Base-by-base conservation (phyloP, 2,113 vertebrate genomes). In the Mesembrinibis cayennensis region DNA sequence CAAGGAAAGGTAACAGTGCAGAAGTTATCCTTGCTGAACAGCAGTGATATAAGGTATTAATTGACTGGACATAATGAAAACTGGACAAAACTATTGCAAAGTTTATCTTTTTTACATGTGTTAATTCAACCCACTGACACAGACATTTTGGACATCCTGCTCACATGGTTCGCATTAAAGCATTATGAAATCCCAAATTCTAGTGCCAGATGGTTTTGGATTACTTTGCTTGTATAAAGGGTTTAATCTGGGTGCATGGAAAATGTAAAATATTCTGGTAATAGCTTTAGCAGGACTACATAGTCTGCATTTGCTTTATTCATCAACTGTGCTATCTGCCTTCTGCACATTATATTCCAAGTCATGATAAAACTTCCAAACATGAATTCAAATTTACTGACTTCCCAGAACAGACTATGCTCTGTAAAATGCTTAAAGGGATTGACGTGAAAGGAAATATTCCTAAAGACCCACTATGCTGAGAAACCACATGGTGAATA, bases 131-230 rank as follows among this genome's bases (percentile, higher is more conserved):
- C n/a, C 90, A 63, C 67, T 78, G 79, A 58, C 90, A 96, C 53
- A 86, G 82, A 63, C 80, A 59, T 63, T 62, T 45, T 89, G 92
- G 80, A 86, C 71, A 86, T 83, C 45, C 47, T 81, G 92, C 89
- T 92, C 95, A 93, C 92, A 92, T 95, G 97, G 81, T 83, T 89
- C 87, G 77, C 80, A 94, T 97, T 95, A 94, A 90, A 87, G 73
- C 89, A 91, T 93, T 91, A 94, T 91, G 94, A 97, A 95, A 97
- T 84, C 94, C 86, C 59, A 65, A 87, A 91, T 84, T 95, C 82
- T 90, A 11, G 42, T 71, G 90, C 92, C 95, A 97, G 96, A 93
- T 92, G 86, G 86, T 89, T 96, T 97, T 92, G 90, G 86, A 83
- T 95, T 84, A 78, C 90, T 94, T 76, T 84, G n/a, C 82, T 82